These are phyloP conservation scores for Natator depressus DNA, from an alignment of 2,113 vertebrate species.

Conservation along the genomic window DNA sequence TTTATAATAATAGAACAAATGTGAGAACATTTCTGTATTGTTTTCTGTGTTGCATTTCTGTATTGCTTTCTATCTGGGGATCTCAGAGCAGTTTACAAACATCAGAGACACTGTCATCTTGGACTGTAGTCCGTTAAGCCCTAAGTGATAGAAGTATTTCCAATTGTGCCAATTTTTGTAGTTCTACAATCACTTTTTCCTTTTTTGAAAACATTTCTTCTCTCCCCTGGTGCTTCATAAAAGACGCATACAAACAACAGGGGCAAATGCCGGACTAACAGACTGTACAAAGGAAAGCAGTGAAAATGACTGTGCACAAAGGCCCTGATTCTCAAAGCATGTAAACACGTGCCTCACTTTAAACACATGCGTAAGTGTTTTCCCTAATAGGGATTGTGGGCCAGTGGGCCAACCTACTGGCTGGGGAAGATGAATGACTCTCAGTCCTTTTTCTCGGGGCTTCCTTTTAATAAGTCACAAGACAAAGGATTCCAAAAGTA, in stretches of 20 bases:
- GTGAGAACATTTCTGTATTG: not conserved
- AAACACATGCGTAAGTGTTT: rapidly evolving
- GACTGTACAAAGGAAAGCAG: not conserved
- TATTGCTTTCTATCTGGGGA: not conserved
- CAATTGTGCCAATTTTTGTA: not conserved
- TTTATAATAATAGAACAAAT: not conserved
- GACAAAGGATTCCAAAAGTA: not conserved
- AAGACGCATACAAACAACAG: not conserved
- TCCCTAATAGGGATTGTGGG: not conserved
- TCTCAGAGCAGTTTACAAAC: rapidly evolving
- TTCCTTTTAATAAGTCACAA: not conserved
- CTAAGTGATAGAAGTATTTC: not conserved
- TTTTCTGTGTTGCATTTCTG: not conserved
- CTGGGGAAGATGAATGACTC: not conserved
- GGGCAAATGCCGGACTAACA: not conserved
- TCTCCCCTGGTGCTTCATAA: not conserved
- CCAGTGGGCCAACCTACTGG: rapidly evolving
- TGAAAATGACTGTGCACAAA: not conserved
- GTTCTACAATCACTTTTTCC: not conserved
- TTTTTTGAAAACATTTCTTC: not conserved
- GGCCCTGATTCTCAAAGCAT: not conserved
- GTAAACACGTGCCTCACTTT: not conserved
- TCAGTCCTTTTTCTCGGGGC: not conserved
- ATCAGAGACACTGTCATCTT: not conserved
- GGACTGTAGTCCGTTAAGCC: not conserved